These are phyloP conservation scores for Unio pictorum DNA, from an alignment of 2,888 invertebrate species.

Conservation along the genomic window DNA sequence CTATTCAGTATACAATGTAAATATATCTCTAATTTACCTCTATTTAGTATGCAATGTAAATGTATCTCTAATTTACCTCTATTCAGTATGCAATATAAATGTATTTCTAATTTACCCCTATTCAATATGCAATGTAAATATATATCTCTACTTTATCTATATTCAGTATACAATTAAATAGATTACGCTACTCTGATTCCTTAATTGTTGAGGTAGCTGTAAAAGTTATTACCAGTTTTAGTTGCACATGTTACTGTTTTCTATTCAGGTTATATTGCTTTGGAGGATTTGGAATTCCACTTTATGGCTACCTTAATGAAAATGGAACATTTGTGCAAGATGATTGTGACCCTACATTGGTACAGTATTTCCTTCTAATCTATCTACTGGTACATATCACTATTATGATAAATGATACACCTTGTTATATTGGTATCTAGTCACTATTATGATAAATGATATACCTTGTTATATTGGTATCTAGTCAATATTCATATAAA, in stretches of 20 bases:
- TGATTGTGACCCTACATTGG: slow-evolving; percentile 11
- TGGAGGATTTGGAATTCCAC: slow-evolving; percentile 59
- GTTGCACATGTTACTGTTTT: neutral
- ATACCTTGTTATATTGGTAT: neutral
- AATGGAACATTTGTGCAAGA: slow-evolving; percentile 41
- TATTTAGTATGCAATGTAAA: no score
- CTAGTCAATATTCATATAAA: neutral
- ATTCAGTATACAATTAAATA: no score
- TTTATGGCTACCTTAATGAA: slow-evolving; percentile 23
- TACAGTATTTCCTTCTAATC: slow-evolving; percentile 4
- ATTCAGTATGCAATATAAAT: no score
- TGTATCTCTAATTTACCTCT: no score
- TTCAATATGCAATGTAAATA: no score
- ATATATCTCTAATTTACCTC: no score
- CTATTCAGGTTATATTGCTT: slow-evolving; percentile 60
- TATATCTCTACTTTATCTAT: no score
- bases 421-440: neutral
- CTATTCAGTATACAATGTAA: no score
- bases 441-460: slow-evolving; percentile 1
- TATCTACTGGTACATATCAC: neutral
- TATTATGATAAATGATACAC: neutral
- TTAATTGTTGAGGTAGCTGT: no score
- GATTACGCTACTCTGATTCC: no score
- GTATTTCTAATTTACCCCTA: no score
- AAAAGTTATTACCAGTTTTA: no score